phyloP scores from a whole-genome alignment of 2,113 vertebrate genomes.

The Manacus vitellinus region DNA sequence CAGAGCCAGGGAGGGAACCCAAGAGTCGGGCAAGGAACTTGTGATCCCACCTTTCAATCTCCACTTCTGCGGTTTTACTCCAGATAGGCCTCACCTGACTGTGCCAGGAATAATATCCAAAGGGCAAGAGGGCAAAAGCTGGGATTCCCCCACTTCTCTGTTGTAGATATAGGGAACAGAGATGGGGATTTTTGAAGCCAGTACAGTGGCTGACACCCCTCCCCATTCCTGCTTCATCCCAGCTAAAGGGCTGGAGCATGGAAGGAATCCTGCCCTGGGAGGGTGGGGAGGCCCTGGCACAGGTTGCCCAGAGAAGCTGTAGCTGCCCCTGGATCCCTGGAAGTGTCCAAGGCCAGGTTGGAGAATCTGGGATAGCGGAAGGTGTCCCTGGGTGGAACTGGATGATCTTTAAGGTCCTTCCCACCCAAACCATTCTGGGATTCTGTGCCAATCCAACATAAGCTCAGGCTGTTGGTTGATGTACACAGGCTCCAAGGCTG shows the following conservation, averaged over 20 bases:
- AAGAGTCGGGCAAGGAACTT: neutral
- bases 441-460: neutral
- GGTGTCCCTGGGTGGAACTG: neutral
- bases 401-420: neutral
- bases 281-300: neutral
- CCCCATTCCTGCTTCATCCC: neutral
- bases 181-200: neutral
- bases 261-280: neutral
- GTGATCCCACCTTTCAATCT: neutral
- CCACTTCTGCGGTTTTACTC: neutral
- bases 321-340: neutral
- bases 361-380: neutral
- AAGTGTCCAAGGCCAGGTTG: neutral
- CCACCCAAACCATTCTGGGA: neutral
- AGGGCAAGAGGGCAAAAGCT: neutral
- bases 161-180: rapidly evolving
- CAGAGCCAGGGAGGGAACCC: neutral
- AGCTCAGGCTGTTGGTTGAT: neutral
- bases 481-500: neutral
- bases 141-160: neutral
- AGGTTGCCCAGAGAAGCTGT: neutral
- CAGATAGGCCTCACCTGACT: neutral
- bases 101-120: neutral
- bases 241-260: neutral
- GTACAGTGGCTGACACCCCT: neutral